Evolutionary conservation across 2,113 vertebrate species (phyloP), one percentile per base, ranked within the genome.

Genomic region (Microcebus murinus): DNA sequence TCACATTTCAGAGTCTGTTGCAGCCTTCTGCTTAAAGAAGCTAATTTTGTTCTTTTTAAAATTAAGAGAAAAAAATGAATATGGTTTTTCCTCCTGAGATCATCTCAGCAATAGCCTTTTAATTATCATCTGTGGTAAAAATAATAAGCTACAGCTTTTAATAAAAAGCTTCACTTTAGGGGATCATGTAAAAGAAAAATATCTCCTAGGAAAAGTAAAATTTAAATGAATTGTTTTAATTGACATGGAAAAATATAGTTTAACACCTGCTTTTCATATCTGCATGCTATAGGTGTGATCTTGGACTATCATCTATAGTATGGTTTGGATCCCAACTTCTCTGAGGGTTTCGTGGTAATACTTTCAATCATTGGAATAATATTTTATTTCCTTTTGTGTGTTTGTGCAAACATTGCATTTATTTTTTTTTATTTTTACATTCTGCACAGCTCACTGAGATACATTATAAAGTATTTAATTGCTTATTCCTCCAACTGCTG

Each of bases 51-150:
- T 79, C 29, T 3, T 85, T 96, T 86, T 55, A 91, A 91, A 90
- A 70, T 63, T 63, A 57, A 87, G 34, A 29, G 45, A 55, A 83
- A 45, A 68, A n/a, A 70, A 76, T 21, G 79, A 65, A 59, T 45
- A 20, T 71, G 2, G 0, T 45, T 86, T 79, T 80, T 71, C 15
- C 13, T 79, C 25, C 6, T 79, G 63, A 82, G 45, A 74, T 8
- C 13, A 89, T 85, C 94, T 57, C 52, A 87, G 25, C 11, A 52
- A n/a, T 88, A 73, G 8, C 48, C 29, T 85, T 94, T 95, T 88
- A 91, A 90, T 67, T 94, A 71, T 81, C 12, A 13, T 36, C 29
- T 73, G 20, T 74, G 18, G 31, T 91, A 92, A 93, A 94, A 95
- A 95, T 27, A 79, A 50, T 6, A 90, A 90, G 50, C 52, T 34